A percentile compares a stretch with the other conserved stretches of the same genome.
phyloP scores from a whole-genome alignment of 1,140 invertebrate species.

The Drosophila nikananu region DNA sequence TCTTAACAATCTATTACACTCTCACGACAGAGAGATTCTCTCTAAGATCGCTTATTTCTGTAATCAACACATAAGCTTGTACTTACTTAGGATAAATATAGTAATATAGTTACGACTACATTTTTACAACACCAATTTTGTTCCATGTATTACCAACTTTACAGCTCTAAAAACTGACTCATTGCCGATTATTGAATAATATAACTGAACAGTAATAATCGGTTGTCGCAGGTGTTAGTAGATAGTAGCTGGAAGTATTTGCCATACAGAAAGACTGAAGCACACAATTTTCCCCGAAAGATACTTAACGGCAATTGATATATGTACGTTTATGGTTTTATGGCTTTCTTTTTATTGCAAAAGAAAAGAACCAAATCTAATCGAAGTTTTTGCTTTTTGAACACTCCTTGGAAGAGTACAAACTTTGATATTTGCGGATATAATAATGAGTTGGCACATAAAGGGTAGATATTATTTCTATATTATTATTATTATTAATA shows the following conservation, averaged over 20 bases:
- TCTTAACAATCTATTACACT: no score
- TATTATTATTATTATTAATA: background rate
- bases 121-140: background rate
- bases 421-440: slow-evolving; percentile 1
- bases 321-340: slow-evolving; percentile 14
- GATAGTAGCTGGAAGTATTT: slow-evolving; percentile 15
- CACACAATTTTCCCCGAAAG: background rate
- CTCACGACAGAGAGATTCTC: no score
- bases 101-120: background rate
- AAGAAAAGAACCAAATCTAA: slow-evolving; percentile 24
- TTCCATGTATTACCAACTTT: background rate
- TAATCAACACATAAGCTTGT: no score
- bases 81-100: no score
- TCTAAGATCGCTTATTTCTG: no score
- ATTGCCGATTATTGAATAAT: background rate
- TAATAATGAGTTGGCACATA: background rate
- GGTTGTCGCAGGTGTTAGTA: background rate
- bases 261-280: background rate
- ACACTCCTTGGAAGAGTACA: slow-evolving; percentile 14
- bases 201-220: slow-evolving; percentile 1
- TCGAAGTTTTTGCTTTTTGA: slow-evolving; percentile 15
- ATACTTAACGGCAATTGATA: slow-evolving; percentile 22
- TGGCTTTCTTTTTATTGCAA: background rate
- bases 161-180: background rate
- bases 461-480: background rate